These are phyloP conservation scores for Drosophila incognita DNA, from an alignment of 2,888 invertebrate species.

Conservation along the genomic window DNA sequence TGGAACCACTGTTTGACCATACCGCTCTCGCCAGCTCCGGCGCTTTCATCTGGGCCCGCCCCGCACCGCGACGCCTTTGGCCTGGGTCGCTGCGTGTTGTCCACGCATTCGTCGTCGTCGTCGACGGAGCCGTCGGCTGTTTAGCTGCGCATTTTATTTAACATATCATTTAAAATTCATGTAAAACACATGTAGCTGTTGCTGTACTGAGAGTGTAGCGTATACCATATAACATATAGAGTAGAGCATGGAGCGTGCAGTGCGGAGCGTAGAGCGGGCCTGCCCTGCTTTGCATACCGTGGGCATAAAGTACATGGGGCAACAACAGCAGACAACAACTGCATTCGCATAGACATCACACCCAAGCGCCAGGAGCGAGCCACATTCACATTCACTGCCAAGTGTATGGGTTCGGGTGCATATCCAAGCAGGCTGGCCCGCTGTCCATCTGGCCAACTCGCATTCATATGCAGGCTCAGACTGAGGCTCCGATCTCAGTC, in stretches of 20 bases:
- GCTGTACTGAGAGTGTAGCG: constrained; percentile 7
- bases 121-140: constrained; percentile 69
- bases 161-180: constrained; percentile 84
- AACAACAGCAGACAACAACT: constrained; percentile 26
- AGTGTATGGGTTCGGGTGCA: constrained; percentile 18
- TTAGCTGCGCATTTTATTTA: constrained; percentile 82
- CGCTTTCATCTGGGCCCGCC: constrained; percentile 17
- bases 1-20: constrained; percentile 38
- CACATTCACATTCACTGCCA: constrained; percentile 17
- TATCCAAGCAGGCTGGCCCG: constrained; percentile 20
- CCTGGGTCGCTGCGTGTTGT: constrained; percentile 52
- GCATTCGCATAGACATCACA: constrained; percentile 58
- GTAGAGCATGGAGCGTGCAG: constrained; percentile 1
- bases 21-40: constrained; percentile 14
- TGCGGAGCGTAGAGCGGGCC: constrained; percentile 25
- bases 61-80: constrained; percentile 2
- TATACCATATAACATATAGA: neutral
- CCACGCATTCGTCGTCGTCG: constrained; percentile 62
- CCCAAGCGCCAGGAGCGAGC: constrained; percentile 72
- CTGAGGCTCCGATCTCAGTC: constrained; percentile 7
- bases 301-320: constrained; percentile 71
- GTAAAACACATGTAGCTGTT: constrained; percentile 82
- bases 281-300: constrained; percentile 74
- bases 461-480: constrained; percentile 61
- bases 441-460: constrained; percentile 50